phyloP scores from a whole-genome alignment of 2,113 vertebrate species.

The Campylorhamphus procurvoides region DNA sequence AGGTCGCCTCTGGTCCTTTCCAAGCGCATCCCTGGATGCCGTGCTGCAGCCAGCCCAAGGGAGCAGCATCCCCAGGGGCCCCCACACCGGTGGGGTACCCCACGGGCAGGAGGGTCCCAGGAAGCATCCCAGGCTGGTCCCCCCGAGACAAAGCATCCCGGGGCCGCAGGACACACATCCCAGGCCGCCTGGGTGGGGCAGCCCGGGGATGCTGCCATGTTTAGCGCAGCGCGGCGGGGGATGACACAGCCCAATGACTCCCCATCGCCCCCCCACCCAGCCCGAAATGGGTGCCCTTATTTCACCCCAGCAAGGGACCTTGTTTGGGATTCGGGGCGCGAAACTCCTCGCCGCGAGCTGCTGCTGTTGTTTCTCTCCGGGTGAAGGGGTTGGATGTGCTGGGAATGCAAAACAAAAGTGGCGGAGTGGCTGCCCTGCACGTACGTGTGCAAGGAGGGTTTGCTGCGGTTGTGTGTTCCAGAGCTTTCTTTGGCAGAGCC shows the following conservation, averaged over 20 bases:
- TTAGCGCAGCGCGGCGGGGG: not conserved
- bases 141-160: not conserved
- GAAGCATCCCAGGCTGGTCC: not conserved
- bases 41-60: not conserved
- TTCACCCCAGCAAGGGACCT: not conserved
- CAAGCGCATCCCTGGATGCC: not conserved
- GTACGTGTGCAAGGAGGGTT: not conserved
- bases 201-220: slow-evolving; percentile 26
- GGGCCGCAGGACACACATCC: not conserved
- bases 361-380: not conserved
- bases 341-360: not conserved
- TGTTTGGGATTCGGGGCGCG: not conserved
- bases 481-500: slow-evolving; percentile 33
- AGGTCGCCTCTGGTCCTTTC: not conserved
- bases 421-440: not conserved
- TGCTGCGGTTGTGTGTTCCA: not conserved
- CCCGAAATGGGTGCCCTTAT: not conserved
- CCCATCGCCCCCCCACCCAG: fast-evolving
- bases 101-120: fast-evolving
- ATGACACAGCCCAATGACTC: not conserved
- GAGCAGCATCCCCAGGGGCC: not conserved
- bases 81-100: fast-evolving
- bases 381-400: not conserved
- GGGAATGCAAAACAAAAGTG: not conserved
- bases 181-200: slow-evolving; percentile 54